Base-by-base conservation (phyloP, 1,140 invertebrate genomes). In the Adelges cooleyi region DNA sequence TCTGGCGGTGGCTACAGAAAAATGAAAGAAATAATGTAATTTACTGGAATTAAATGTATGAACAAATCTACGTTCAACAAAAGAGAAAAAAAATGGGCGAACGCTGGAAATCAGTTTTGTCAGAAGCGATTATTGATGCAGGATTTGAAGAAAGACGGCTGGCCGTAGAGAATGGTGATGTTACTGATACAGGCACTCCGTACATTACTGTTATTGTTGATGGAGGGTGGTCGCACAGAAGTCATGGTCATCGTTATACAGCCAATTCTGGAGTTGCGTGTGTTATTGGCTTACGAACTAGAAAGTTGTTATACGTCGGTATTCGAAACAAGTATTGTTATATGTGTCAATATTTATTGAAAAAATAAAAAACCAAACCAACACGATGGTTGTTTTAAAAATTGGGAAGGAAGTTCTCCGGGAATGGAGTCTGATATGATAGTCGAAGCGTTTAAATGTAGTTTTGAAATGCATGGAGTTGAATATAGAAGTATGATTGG, bases 341-440 rank as follows among this genome's bases (percentile, higher is more conserved):
- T 40, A 40, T 40, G 9, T 40, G 38, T n/a, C n/a, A n/a, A n/a
- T n/a, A n/a, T n/a, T n/a, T n/a, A n/a, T n/a, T n/a, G n/a, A n/a
- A n/a, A n/a, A n/a, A n/a, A 44, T 44, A 17, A 15, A 17, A 44
- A 0, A 3, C 8, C 17, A 46, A 20, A 46, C 44, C 0, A 46
- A 46, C 17, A 40, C 17, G 29, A 56, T 10, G 15, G 17, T 3
- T 56, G 36, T 23, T 53, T 46, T 40, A 62, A 66, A 59, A 73
- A 71, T 49, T 72, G 69, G 70, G 44, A 54, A 10, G 68, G 65
- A 15, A 66, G 44, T 38, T 69, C 69, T 10, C 65, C 70, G 22
- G 53, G 65, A 2, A 74, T 74, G 71, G 69, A 73, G 52, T 23
- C 69, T 17, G 70, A 71, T 56, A 71, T 73, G 2, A 71, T 73